A percentile compares a stretch with the other conserved stretches of the same genome.
Evolutionary conservation across 2,888 invertebrate species (phyloP).

Genomic region (Ametastegia equiseti): DNA sequence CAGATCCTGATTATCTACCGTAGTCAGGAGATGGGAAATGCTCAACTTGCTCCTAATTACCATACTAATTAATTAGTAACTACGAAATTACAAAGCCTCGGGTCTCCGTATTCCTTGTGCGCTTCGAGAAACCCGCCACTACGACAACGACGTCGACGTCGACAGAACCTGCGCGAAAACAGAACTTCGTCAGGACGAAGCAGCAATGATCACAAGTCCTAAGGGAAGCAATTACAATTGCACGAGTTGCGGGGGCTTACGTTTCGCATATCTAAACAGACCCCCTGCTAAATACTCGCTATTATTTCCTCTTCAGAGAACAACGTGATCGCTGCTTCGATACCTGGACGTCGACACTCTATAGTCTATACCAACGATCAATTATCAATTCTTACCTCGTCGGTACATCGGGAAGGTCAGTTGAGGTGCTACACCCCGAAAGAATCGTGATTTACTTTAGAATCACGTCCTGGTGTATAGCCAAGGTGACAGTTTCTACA

Average conservation of each 20-base stretch:
- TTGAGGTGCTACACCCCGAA: background rate
- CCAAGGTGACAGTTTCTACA: background rate
- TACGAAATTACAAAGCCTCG: slow-evolving; percentile 36
- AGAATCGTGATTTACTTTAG: slow-evolving; percentile 11
- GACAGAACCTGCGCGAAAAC: slow-evolving; percentile 36
- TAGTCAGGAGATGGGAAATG: slow-evolving; percentile 35
- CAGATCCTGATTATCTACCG: slow-evolving; percentile 34
- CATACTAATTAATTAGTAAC: slow-evolving; percentile 47
- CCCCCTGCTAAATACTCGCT: background rate
- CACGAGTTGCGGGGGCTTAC: no score
- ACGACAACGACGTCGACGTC: background rate
- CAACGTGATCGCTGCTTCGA: no score
- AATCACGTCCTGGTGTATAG: slow-evolving; percentile 2
- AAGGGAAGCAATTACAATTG: background rate
- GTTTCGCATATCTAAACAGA: no score
- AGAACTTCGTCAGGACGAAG: slow-evolving; percentile 4
- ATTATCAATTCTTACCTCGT: background rate
- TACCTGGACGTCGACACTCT: no score
- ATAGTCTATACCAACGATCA: background rate
- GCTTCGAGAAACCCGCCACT: no score
- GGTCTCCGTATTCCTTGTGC: slow-evolving; percentile 18
- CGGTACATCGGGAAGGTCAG: background rate
- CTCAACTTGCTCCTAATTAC: slow-evolving; percentile 41
- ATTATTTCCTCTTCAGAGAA: background rate
- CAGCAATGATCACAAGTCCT: background rate